Evolutionary conservation across 2,113 vertebrate species (phyloP).

Genomic region (Cinclus cinclus): DNA sequence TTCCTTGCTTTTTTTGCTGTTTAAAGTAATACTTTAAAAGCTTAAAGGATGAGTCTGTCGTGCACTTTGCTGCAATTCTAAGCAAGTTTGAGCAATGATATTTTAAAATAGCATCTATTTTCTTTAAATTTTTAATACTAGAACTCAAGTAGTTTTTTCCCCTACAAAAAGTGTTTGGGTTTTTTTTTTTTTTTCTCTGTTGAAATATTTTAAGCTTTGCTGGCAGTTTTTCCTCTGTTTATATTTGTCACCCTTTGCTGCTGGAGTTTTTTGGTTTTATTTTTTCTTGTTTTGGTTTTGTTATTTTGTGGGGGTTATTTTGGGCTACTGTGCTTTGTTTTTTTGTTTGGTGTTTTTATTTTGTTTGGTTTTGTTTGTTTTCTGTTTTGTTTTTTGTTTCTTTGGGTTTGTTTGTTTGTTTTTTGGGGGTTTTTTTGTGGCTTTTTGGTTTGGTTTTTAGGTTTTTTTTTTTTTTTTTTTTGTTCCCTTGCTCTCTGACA

Average conservation of each 20-base stretch:
- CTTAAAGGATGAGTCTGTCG: fast-evolving
- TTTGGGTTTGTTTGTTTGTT: too few relatives aligned
- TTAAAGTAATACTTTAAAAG: not conserved
- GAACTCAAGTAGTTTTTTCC: not conserved
- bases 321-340: too few relatives aligned
- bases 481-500: not conserved
- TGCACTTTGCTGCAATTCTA: not conserved
- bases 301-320: not conserved
- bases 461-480: not conserved
- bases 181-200: not conserved
- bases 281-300: not conserved
- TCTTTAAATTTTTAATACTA: not conserved
- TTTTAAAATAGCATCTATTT: not conserved
- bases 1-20: not conserved
- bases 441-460: too few relatives aligned
- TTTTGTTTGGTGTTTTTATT: too few relatives aligned
- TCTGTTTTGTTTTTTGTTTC: too few relatives aligned
- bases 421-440: too few relatives aligned
- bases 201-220: not conserved
- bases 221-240: not conserved
- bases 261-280: not conserved
- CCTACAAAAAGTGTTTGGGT: not conserved
- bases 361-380: too few relatives aligned
- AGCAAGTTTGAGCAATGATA: not conserved
- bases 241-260: fast-evolving